Conservation (phyloP, 2,797 vertebrate species). For the Bryconaethiops microstoma region DNA sequence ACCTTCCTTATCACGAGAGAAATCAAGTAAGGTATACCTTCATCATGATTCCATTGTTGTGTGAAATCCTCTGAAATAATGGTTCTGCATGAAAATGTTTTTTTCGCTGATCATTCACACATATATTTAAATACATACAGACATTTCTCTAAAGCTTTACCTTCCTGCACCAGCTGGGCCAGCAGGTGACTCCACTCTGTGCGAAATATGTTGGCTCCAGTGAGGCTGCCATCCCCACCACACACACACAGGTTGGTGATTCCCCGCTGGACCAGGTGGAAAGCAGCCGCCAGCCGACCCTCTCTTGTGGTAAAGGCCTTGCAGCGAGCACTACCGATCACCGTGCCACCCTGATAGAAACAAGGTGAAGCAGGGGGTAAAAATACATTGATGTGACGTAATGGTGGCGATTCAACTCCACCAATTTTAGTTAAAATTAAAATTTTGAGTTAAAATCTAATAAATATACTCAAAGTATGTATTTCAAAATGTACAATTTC, state of each 20-base stretch:
- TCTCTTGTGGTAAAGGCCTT: slow-evolving; percentile 87
- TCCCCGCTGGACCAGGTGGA: slow-evolving; percentile 88
- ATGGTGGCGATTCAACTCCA: background rate
- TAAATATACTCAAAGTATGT: too few relatives aligned
- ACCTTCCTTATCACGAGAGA: too few relatives aligned
- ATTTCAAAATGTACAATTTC: too few relatives aligned
- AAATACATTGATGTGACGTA: background rate
- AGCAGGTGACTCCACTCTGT: slow-evolving; percentile 89
- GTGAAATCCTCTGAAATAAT: too few relatives aligned
- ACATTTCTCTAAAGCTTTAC: slow-evolving; percentile 63
- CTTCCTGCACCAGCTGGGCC: slow-evolving; percentile 83
- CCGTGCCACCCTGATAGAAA: slow-evolving; percentile 85
- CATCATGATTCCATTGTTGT: too few relatives aligned
- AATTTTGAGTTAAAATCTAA: too few relatives aligned
- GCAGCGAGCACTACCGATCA: slow-evolving; percentile 95
- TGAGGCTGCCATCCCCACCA: slow-evolving; percentile 94
- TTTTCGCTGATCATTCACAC: too few relatives aligned
- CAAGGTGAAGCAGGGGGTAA: background rate
- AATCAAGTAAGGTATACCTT: too few relatives aligned
- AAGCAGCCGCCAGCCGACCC: slow-evolving; percentile 85
- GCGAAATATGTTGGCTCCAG: slow-evolving; percentile 92
- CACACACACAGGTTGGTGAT: slow-evolving; percentile 98
- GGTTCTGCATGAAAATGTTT: too few relatives aligned
- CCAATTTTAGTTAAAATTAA: background rate
- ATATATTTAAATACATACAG: too few relatives aligned